Evolutionary conservation across 2,888 invertebrate species (phyloP), one percentile per base, ranked within the genome.

Genomic region (Chelonus formosanus): DNA sequence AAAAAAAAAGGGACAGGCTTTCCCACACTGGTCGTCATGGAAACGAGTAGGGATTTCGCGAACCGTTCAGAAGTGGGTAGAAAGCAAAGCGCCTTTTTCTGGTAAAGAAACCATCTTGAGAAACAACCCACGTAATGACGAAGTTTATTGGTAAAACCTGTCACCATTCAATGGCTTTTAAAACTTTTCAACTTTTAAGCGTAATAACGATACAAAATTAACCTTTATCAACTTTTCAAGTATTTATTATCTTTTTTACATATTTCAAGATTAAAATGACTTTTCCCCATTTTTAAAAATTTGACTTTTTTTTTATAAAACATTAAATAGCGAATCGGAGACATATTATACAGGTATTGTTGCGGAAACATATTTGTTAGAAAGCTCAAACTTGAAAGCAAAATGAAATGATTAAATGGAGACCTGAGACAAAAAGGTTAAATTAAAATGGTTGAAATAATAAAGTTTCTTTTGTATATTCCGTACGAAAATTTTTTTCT

Each of bases 51-150:
- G 78, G 70, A 70, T 70, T 71, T 77, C 72, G 76, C 75, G 75
- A 61, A 76, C 69, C 76, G 59, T 48, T 36, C 48, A 55, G 60
- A 52, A 58, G 44, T 47, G 48, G 54, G 57, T 57, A 53, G 63
- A 44, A 60, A 58, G 65, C 53, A 61, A 57, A 54, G 55, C 44
- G 62, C 63, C 68, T 63, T 65, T 67, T 67, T 57, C 66, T 58
- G 54, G 67, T 63, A 65, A 57, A 55, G 78, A 72, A 77, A 77
- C 78, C 78, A 78, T 78, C 77, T 78, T 78, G 78, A 72, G 71
- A 73, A 70, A 71, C 54, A 65, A 53, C 67, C 60, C 68, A 65
- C 66, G 63, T 67, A 71, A 70, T 70, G 68, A 71, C 70, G 65
- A 65, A 70, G 66, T 70, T 73, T 69, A 68, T 70, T 69, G 69